Evolutionary conservation across 2,888 invertebrate species (phyloP), one percentile per base, ranked within the genome.

Genomic region (Lasioglossum vierecki): DNA sequence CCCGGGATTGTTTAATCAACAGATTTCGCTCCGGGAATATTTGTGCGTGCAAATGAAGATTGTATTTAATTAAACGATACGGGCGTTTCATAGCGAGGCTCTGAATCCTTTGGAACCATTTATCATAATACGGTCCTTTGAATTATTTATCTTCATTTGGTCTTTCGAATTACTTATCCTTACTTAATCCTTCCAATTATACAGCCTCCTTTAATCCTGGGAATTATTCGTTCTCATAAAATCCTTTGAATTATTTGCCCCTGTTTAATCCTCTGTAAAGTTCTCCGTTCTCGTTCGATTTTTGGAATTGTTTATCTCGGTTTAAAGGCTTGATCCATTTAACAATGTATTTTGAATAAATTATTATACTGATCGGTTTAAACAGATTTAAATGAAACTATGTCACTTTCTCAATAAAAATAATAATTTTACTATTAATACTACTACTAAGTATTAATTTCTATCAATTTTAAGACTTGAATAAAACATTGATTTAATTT

Each of bases 1-100:
- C n/a, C 57, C n/a, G 4, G 57, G 57, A 57, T 57, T 57, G 57
- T 57, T 57, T 57, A 57, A n/a, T 57, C 57, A 57, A 57, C 57
- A 57, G 57, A 57, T 57, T 57, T 11, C n/a, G n/a, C 11, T 11
- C n/a, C 57, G 11, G n/a, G n/a, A 57, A n/a, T 57, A 26, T n/a
- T 57, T 57, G 57, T 57, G 4, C n/a, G 22, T 11, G 57, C n/a
- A 57, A 57, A 57, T n/a, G 57, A 57, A 57, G 57, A 57, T 57
- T 57, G n/a, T 57, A n/a, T 57, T 57, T 57, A n/a, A 57, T 11
- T 11, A n/a, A 57, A 57, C 57, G n/a, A n/a, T n/a, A n/a, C 4
- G 9, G n/a, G 53, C n/a, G 53, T 53, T 9, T 1, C 11, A 57
- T 4, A 1, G 11, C n/a, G 4, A 1, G 4, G 11, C n/a, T 11